Conservation (phyloP, 2,888 invertebrate species). For the Tetropium fuscum region DNA sequence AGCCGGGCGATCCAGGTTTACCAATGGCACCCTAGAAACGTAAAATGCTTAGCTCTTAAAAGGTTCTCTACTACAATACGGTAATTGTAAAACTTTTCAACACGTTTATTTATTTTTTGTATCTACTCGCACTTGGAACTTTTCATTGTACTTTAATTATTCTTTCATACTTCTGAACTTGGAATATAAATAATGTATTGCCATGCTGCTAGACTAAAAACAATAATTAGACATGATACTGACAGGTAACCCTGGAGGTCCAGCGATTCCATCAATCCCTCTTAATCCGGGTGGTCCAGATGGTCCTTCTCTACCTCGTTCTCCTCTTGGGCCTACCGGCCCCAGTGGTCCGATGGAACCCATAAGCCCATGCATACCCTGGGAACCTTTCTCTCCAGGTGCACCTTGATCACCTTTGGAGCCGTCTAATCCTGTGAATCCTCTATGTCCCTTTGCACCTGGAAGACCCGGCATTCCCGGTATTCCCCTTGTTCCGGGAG, state of each 20-base stretch:
- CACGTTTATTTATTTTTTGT: too few relatives aligned
- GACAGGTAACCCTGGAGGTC: slow-evolving; percentile 82
- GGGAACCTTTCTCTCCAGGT: slow-evolving; percentile 80
- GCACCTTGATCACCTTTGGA: slow-evolving; percentile 84
- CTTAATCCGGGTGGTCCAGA: slow-evolving; percentile 82
- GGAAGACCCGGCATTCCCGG: slow-evolving; percentile 83
- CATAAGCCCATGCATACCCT: slow-evolving; percentile 76
- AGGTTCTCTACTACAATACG: too few relatives aligned
- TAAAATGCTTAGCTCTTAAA: too few relatives aligned
- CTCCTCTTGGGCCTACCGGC: slow-evolving; percentile 83
- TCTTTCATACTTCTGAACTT: too few relatives aligned
- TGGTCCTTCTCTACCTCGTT: slow-evolving; percentile 86
- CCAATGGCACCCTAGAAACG: slow-evolving; percentile 78
- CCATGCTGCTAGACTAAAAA: not conserved
- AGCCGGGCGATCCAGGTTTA: slow-evolving; percentile 87
- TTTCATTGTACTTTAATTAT: too few relatives aligned
- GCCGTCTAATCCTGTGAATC: slow-evolving; percentile 84
- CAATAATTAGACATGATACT: slow-evolving; percentile 42
- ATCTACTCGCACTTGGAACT: too few relatives aligned
- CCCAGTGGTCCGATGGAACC: slow-evolving; percentile 81
- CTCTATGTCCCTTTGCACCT: slow-evolving; percentile 86
- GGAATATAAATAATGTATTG: not conserved
- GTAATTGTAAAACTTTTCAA: too few relatives aligned
- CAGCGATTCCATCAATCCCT: slow-evolving; percentile 83
- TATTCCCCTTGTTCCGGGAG: slow-evolving; percentile 79